Conservation (phyloP, 1,140 invertebrate species). For the Solen grandis region DNA sequence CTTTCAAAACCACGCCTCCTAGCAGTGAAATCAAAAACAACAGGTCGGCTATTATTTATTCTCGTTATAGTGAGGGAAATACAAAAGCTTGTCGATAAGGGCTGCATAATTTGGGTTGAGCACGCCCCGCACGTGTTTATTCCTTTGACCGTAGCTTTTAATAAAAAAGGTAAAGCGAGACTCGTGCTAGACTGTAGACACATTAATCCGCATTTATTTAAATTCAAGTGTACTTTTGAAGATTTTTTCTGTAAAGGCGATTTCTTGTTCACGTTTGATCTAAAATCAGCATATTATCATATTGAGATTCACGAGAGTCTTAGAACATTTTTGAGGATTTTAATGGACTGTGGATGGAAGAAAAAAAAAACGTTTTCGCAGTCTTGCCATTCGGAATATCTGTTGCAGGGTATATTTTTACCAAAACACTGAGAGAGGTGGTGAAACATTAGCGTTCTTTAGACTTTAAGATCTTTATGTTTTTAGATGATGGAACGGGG, state of each 20-base stretch:
- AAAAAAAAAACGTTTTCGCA: constrained; percentile 38
- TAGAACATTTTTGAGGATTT: constrained; percentile 33
- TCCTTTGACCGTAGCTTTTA: constrained; percentile 42
- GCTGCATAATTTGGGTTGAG: constrained; percentile 8
- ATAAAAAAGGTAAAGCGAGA: constrained; percentile 25
- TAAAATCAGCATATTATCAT: constrained; percentile 54
- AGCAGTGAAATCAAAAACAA: constrained; percentile 33
- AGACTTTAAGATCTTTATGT: constrained; percentile 37
- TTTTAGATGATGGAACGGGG: constrained; percentile 33
- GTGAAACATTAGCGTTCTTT: too few relatives aligned
- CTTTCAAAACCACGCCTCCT: constrained; percentile 35
- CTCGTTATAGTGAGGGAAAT: constrained; percentile 39
- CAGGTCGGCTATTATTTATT: constrained; percentile 46
- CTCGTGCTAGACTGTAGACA: constrained; percentile 49
- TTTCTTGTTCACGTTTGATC: constrained; percentile 45
- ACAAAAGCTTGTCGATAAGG: constrained; percentile 28
- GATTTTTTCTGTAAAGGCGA: constrained; percentile 30
- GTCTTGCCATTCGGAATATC: constrained; percentile 45
- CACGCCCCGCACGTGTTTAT: constrained; percentile 29
- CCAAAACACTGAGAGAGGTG: too few relatives aligned
- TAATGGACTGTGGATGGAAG: constrained; percentile 14
- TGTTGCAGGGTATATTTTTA: constrained; percentile 50
- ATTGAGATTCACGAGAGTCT: constrained; percentile 23
- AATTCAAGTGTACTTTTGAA: constrained; percentile 51
- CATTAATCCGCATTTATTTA: constrained; percentile 42